Evolutionary conservation across 2,888 invertebrate species (phyloP).

Genomic region (Bhutanitis thaidina): DNA sequence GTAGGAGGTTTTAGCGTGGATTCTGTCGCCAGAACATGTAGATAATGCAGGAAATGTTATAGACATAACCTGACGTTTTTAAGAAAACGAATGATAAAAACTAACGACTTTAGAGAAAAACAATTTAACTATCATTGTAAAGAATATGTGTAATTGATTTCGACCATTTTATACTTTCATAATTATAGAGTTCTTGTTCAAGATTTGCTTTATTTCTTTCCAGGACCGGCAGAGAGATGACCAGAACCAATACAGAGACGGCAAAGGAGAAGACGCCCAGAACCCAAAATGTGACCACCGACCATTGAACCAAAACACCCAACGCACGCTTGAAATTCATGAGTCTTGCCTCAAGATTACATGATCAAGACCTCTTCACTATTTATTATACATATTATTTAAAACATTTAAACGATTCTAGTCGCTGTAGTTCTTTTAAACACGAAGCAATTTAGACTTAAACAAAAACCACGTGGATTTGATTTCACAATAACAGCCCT

Average conservation of each 20-base stretch:
- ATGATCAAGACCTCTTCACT: constrained; percentile 54
- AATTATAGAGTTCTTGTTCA: neutral
- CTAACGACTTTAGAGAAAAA: too few species aligned
- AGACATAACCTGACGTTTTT: too few species aligned
- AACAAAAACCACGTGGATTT: constrained; percentile 40
- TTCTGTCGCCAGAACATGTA: too few species aligned
- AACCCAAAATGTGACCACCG: constrained; percentile 73
- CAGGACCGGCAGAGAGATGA: constrained; percentile 47
- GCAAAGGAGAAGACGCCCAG: constrained; percentile 33
- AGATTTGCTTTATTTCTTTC: constrained; percentile 18
- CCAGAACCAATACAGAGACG: constrained; percentile 28
- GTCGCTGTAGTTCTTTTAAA: constrained; percentile 75
- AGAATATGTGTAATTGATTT: too few species aligned
- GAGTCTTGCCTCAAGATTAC: constrained; percentile 60
- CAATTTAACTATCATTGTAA: too few species aligned
- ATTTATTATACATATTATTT: constrained; percentile 69
- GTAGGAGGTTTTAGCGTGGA: too few species aligned
- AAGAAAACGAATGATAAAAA: too few species aligned
- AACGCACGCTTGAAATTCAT: constrained; percentile 59
- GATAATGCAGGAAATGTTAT: too few species aligned
- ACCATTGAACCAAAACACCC: constrained; percentile 51
- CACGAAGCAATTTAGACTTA: constrained; percentile 63
- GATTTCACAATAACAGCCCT: constrained; percentile 34
- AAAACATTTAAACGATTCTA: constrained; percentile 69
- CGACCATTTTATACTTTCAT: neutral